Evolutionary conservation across 2,113 vertebrate genomes (phyloP), one percentile per base, ranked within the genome.

Genomic region (Equus przewalskii): DNA sequence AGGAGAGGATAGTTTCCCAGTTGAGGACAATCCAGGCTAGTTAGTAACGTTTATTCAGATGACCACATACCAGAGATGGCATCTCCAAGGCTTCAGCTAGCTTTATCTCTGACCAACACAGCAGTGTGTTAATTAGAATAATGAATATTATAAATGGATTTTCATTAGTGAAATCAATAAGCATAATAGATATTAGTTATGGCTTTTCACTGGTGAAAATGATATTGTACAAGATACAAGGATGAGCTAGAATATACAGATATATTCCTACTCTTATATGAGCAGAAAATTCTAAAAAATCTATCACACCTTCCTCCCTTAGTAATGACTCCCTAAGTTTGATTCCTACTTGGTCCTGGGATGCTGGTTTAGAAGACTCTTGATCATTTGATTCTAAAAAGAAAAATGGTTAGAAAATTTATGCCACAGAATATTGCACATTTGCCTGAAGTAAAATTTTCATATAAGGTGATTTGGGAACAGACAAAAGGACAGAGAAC

Each of bases 351-450:
- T 80, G 22, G 21, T 85, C 16, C 36, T 65, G 4, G 65, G 36
- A 26, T 60, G 18, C 46, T 72, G n/a, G 5, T 62, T 94, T 84
- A 19, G n/a, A 87, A 76, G 41, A 67, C 51, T 46, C 15, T 85
- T 76, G 15, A 83, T 19, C 51, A 92, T n/a, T 91, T 84, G 51
- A 88, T 87, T 12, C 18, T 84, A 33, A 73, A 91, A 89, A 28
- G 1, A 28, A 84, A 87, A 79, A 30, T 6, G 11, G 9, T 78
- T 60, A 56, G 7, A 82, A 97, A 89, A 89, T 33, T 7, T 51
- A 79, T 9, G 9, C 19, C 56, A 30, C 19, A 90, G 58, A 60
- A 41, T 13, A 70, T 4, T 36, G 28, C 26, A 54, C 8, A n/a
- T 73, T 91, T 91, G 76, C 28, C 33, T 54, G 54, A 69, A 87